These are phyloP conservation scores for Pteropus rufus DNA, from an alignment of 2,797 vertebrate genomes.

Conservation along the genomic window DNA sequence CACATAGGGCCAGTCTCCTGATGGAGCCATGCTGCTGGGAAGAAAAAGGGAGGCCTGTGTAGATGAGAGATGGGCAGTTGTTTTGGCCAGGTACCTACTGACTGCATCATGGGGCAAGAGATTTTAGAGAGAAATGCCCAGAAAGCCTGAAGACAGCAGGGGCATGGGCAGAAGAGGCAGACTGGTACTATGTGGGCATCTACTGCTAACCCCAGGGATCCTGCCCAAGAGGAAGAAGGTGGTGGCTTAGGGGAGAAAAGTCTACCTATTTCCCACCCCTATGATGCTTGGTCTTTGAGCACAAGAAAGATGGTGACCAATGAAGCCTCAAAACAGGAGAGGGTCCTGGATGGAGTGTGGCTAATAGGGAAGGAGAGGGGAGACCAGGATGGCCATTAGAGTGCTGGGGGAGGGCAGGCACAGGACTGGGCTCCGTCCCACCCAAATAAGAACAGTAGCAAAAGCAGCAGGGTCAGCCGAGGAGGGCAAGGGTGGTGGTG, in stretches of 20 bases:
- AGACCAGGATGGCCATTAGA: background rate
- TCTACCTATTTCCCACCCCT: background rate
- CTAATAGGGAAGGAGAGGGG: background rate
- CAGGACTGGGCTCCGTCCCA: background rate
- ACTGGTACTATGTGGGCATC: background rate
- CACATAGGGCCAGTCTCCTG: background rate
- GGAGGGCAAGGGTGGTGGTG: constrained; percentile 42
- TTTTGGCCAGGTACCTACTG: background rate
- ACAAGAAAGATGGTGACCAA: background rate
- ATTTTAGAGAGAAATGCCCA: background rate
- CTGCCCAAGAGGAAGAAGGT: background rate
- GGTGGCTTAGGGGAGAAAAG: background rate
- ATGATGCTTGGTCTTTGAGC: background rate
- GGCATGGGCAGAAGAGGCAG: background rate
- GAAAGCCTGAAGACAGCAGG: background rate
- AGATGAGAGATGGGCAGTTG: background rate
- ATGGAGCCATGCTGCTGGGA: background rate
- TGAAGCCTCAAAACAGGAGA: background rate
- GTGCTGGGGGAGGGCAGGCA: background rate
- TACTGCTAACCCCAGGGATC: background rate
- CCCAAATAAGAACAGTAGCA: constrained; percentile 17
- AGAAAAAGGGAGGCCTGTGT: fast-evolving
- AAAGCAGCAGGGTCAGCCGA: constrained; percentile 49
- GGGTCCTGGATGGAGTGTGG: background rate
- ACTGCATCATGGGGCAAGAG: background rate